Conservation (phyloP, 2,888 invertebrate genomes). For the Criorhina ranunculi region DNA sequence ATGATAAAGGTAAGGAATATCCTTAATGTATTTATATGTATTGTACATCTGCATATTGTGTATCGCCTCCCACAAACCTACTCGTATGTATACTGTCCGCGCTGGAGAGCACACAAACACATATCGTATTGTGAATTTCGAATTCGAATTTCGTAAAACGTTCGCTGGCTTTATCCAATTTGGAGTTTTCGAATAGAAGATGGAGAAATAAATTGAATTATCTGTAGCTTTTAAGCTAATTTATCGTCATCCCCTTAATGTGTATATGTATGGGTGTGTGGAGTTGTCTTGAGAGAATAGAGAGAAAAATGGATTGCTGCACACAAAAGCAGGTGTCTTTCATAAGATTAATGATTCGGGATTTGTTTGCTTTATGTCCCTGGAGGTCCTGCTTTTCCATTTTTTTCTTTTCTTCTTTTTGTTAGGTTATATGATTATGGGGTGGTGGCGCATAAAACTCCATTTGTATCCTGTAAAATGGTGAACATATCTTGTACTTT, state of each 20-base stretch:
- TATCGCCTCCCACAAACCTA: not conserved
- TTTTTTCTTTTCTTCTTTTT: slow-evolving; percentile 18
- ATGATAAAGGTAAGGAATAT: slow-evolving; percentile 88
- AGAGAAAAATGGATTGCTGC: slow-evolving; percentile 60
- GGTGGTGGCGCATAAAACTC: slow-evolving; percentile 36
- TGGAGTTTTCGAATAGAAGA: slow-evolving; percentile 37
- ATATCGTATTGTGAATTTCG: not conserved
- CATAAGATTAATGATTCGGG: slow-evolving; percentile 71
- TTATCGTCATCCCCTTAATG: slow-evolving; percentile 63
- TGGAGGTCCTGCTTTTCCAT: slow-evolving; percentile 19
- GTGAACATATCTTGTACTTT: slow-evolving; percentile 42
- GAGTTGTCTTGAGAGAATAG: slow-evolving; percentile 14
- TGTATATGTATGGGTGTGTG: slow-evolving; percentile 9
- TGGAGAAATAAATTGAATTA: slow-evolving; percentile 73
- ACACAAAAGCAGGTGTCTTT: slow-evolving; percentile 70
- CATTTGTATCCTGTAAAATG: slow-evolving; percentile 60
- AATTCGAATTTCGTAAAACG: slow-evolving; percentile 45
- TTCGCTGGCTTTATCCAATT: slow-evolving; percentile 49
- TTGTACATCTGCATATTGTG: not conserved
- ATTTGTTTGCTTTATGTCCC: slow-evolving; percentile 70
- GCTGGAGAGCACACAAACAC: not conserved
- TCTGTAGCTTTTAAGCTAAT: slow-evolving; percentile 75
- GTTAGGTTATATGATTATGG: slow-evolving; percentile 42
- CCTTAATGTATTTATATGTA: slow-evolving; percentile 23
- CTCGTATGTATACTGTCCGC: not conserved